These are phyloP conservation scores for Cacatua alba DNA, from an alignment of 2,113 vertebrate genomes.

Conservation along the genomic window DNA sequence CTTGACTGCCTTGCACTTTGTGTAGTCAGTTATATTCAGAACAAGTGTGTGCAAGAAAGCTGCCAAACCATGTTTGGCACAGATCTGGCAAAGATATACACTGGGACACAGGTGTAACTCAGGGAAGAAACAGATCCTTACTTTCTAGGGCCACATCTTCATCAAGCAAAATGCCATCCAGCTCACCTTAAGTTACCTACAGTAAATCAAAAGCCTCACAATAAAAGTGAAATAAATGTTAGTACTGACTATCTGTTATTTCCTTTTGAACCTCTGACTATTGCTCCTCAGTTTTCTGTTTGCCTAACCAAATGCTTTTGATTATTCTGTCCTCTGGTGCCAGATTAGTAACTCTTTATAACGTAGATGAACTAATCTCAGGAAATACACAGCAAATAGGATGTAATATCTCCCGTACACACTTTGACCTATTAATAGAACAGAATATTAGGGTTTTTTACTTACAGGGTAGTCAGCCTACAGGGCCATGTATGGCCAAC, in stretches of 20 bases:
- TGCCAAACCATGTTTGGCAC: slow-evolving; percentile 22
- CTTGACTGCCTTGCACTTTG: slow-evolving; percentile 49
- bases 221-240: not conserved
- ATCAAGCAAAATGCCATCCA: not conserved
- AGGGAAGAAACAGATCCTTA: not conserved
- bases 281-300: not conserved
- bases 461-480: not conserved
- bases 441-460: not conserved
- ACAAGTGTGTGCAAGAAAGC: not conserved
- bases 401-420: not conserved
- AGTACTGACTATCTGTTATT: not conserved
- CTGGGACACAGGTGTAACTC: slow-evolving; percentile 3
- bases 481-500: not conserved
- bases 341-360: not conserved
- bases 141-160: not conserved
- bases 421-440: not conserved
- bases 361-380: not conserved
- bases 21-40: slow-evolving; percentile 47
- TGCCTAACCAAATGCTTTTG: not conserved
- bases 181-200: not conserved
- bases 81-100: not conserved
- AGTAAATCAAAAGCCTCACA: not conserved
- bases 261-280: not conserved
- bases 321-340: not conserved
- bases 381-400: not conserved